Base-by-base conservation (phyloP, 2,888 invertebrate species). In the Cephus pygmeus region DNA sequence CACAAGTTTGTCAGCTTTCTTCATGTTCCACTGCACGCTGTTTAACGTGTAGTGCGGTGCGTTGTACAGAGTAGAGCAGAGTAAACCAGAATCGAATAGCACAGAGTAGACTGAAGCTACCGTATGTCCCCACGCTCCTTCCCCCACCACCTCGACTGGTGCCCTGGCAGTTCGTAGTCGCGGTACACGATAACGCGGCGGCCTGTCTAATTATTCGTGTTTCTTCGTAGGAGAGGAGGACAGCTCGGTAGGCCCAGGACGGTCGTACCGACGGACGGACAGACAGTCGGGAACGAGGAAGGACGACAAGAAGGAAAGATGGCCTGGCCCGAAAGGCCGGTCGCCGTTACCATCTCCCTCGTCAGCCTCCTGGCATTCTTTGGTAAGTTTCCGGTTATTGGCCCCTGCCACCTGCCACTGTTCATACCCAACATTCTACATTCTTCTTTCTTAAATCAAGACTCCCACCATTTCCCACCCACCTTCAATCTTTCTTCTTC, bases 131-230 rank as follows among this genome's bases (percentile, higher is more conserved):
- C 71, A 71, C 71, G 71, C 71, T 31, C 9, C 15, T 71, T 31
- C 56, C 9, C 56, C 56, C 56, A 56, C 56, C 56, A 56, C 9
- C 23, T 23, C 9, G 56, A 56, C 56, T 23, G 56, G 56, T 56
- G 56, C 9, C 23, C 56, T 23, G 56, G 56, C 56, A 56, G 56
- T 56, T 23, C 56, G 33, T 71, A 34, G 71, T 36, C 73, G 69
- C 75, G 75, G 69, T 76, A 71, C 68, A 81, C 85, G 87, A 88
- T 88, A 88, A 86, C 86, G 83, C 79, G 79, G 83, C 79, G 79
- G 84, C 80, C 79, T 80, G 83, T 85, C 86, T 89, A 89, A 90
- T 90, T 88, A 88, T 87, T 88, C 87, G 85, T 87, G 84, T 89
- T 89, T 89, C 87, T 83, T 86, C 88, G 88, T 83, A 87, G 87